Evolutionary conservation across 2,797 vertebrate species (phyloP).

Genomic region (Poeciliopsis presidionis): DNA sequence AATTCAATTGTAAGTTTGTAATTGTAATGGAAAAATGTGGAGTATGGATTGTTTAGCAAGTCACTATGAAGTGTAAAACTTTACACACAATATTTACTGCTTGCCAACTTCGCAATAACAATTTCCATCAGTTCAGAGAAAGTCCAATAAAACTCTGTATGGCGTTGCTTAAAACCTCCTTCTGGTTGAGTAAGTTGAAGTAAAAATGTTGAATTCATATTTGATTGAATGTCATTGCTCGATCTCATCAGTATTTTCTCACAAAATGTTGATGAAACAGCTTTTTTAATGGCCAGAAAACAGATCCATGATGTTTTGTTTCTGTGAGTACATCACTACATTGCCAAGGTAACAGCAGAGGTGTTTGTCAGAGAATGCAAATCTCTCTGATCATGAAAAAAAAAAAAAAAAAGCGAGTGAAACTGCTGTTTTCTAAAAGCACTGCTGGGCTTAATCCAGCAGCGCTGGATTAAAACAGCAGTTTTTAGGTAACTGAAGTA

Average conservation of each 20-base stretch:
- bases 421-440: conserved; percentile 58
- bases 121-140: conserved; percentile 23
- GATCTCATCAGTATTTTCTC: not conserved
- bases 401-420: conserved; percentile 37
- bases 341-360: conserved; percentile 46
- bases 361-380: conserved; percentile 56
- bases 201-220: not conserved
- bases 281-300: conserved; percentile 21
- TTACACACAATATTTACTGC: conserved; percentile 16
- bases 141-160: not conserved
- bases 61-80: not conserved
- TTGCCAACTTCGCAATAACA: conserved; percentile 35
- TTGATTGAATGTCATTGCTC: conserved; percentile 22
- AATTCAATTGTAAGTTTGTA: not conserved
- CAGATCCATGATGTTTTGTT: conserved; percentile 28
- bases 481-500: conserved; percentile 37
- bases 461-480: conserved; percentile 15
- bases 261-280: conserved; percentile 41
- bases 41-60: not conserved
- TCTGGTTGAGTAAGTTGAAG: not conserved
- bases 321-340: conserved; percentile 35
- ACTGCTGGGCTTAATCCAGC: conserved; percentile 47
- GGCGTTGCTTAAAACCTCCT: not conserved
- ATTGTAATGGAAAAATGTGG: not conserved
- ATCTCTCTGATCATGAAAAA: conserved; percentile 67